Conservation (phyloP, 2,888 invertebrate species). For the Limnephilus lunatus region DNA sequence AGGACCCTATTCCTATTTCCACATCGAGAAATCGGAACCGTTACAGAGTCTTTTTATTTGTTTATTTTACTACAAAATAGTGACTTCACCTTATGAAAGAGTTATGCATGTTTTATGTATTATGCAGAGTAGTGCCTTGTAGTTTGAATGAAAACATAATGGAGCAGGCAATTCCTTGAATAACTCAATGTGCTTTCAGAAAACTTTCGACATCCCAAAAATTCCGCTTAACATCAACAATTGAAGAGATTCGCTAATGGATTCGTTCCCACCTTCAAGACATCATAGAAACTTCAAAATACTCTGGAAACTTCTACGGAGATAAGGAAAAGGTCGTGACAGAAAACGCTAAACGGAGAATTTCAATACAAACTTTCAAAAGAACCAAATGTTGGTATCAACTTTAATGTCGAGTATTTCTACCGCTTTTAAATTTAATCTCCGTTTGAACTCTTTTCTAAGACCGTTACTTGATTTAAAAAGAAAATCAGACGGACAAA, state of each 20-base stretch:
- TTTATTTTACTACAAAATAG: neutral
- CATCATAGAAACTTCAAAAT: neutral
- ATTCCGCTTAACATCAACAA: neutral
- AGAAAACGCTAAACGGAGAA: neutral
- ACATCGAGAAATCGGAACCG: neutral
- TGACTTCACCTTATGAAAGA: neutral
- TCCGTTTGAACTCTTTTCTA: neutral
- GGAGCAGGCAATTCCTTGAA: neutral
- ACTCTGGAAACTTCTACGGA: neutral
- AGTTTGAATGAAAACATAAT: neutral
- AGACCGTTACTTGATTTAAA: slow-evolving; percentile 2
- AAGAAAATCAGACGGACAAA: neutral
- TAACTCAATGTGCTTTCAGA: neutral
- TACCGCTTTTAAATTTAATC: neutral
- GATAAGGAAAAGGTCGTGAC: neutral
- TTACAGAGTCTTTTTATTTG: neutral
- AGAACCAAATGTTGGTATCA: slow-evolving; percentile 2
- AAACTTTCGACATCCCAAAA: neutral
- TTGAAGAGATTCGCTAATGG: slow-evolving; percentile 2
- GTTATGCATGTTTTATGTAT: neutral
- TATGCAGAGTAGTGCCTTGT: neutral
- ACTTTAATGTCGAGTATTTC: neutral
- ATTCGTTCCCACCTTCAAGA: neutral
- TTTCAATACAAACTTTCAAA: neutral
- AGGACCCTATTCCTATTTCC: neutral